Base-by-base conservation (phyloP, 1,140 invertebrate genomes). In the Drosophila serrata region DNA sequence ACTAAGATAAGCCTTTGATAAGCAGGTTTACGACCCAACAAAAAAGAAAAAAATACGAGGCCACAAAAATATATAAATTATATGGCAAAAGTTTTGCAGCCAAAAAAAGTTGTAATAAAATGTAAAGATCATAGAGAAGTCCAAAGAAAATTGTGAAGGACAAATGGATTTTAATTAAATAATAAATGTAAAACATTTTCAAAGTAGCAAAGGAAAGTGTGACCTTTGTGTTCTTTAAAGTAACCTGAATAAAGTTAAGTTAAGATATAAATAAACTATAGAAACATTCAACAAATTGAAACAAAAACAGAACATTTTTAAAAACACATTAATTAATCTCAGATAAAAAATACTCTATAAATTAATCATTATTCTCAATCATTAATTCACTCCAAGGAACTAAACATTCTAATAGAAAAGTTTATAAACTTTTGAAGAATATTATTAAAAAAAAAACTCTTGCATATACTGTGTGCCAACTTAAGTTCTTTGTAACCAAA, bases 1-100 rank as follows among this genome's bases (percentile, higher is more conserved):
- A 68, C 63, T 49, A 43, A 51, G 65, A 69, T 65, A 69, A 69
- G 65, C 65, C 43, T 59, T 73, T 70, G 67, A 70, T 70, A 40
- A 70, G 68, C 6, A 22, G 45, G 37, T 67, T 51, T 63, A 63
- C 58, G 43, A 63, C 63, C 61, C 31, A 33, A 33, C 35, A n/a
- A 46, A 13, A 49, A 24, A 33, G n/a, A n/a, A 8, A n/a, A 22
- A 27, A 27, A 22, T 37, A 6, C 4, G 31, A 45, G 46, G 24
- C 31, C 24, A 31, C 40, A 61, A 35, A n/a, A 37, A 12, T 64
- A 17, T 53, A 53, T 53, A 53, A 53, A 37, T 53, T 37, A 55
- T 24, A 37, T 37, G 51, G 13, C 19, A n/a, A 56, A 39, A 56
- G 12, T 24, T 56, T n/a, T 15, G 2, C 15, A 27, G 15, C 3